phyloP scores from a whole-genome alignment of 2,113 vertebrate genomes.

The Empidonax alnorum region DNA sequence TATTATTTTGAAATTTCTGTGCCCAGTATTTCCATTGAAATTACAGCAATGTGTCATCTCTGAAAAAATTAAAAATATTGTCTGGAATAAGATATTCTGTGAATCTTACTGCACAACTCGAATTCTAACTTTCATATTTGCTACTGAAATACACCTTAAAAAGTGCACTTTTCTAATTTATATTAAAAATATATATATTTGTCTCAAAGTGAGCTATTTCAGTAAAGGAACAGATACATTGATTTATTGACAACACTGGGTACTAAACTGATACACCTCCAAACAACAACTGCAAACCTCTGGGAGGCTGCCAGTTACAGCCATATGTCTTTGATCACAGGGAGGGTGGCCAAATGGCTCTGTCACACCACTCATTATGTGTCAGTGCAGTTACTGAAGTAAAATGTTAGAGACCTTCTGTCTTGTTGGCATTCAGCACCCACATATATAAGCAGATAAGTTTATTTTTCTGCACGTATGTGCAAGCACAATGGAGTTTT shows the following conservation, averaged over 20 bases:
- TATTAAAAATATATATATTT: not conserved
- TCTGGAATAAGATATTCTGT: not conserved
- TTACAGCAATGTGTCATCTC: not conserved
- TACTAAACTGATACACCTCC: not conserved
- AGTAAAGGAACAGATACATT: not conserved
- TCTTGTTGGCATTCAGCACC: not conserved
- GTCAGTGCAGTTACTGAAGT: not conserved
- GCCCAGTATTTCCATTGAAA: not conserved
- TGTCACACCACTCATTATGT: not conserved
- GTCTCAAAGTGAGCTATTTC: not conserved
- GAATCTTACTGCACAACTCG: not conserved
- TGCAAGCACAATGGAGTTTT: not conserved
- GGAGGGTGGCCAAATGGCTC: not conserved
- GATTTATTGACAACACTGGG: not conserved
- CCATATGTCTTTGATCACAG: not conserved
- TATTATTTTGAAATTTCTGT: not conserved
- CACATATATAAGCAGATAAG: not conserved
- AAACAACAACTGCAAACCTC: not conserved
- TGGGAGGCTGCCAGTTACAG: not conserved
- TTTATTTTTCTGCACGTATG: not conserved
- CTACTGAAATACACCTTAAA: not conserved
- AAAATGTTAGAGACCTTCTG: not conserved
- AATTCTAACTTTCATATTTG: not conserved
- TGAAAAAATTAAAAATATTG: not conserved
- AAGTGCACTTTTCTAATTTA: not conserved